These are phyloP conservation scores for Folsomia manolachei DNA, from an alignment of 2,888 invertebrate species.

Conservation along the genomic window DNA sequence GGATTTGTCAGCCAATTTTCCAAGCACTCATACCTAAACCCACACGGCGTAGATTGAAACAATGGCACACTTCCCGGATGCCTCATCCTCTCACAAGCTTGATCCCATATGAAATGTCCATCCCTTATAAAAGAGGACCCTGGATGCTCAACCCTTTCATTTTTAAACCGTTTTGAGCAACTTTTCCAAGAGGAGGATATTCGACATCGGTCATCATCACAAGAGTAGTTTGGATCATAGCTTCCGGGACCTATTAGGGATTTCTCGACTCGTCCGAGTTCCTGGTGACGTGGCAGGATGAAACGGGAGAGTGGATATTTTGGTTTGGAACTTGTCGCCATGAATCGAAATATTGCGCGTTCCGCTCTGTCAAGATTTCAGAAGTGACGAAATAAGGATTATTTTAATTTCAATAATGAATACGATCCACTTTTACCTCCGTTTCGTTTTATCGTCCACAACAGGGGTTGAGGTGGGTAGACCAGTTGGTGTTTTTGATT, in stretches of 20 bases:
- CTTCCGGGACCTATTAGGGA: conserved; percentile 31
- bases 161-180: conserved; percentile 28
- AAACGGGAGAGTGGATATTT: conserved; percentile 29
- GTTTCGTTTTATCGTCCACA: too few species aligned
- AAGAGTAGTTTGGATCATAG: conserved; percentile 23
- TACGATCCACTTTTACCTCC: conserved; percentile 21
- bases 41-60: conserved; percentile 29
- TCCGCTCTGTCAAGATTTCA: too few species aligned
- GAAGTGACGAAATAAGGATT: too few species aligned
- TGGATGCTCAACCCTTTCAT: conserved; percentile 12
- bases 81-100: conserved; percentile 11
- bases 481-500: too few species aligned
- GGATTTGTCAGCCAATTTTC: too few species aligned
- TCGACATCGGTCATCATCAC: background rate
- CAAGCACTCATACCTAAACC: conserved; percentile 25
- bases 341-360: conserved; percentile 23
- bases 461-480: too few species aligned
- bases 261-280: conserved; percentile 22
- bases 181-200: conserved; percentile 24
- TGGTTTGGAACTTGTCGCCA: conserved; percentile 30
- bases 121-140: conserved; percentile 3
- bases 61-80: conserved; percentile 26
- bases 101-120: conserved; percentile 21
- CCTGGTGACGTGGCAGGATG: conserved; percentile 23
- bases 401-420: conserved; percentile 25